These are phyloP conservation scores for Berghia stephanieae DNA, from an alignment of 1,140 invertebrate genomes.

Conservation along the genomic window DNA sequence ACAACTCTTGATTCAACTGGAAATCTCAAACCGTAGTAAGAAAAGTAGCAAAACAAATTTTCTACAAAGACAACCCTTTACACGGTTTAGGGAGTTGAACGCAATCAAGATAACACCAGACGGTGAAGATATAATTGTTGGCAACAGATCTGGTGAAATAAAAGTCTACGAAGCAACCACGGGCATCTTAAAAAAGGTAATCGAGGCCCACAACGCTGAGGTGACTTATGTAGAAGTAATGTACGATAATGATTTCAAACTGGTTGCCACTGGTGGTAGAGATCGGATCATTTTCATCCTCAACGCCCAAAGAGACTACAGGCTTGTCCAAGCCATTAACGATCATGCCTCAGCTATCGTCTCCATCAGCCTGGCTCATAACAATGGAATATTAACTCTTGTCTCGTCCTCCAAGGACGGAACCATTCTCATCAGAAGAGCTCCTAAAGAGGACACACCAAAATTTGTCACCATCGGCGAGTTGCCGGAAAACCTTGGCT, in stretches of 20 bases:
- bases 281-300: constrained; percentile 30
- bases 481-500: neutral
- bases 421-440: constrained; percentile 8
- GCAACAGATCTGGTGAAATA: constrained; percentile 23
- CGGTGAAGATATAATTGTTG: constrained; percentile 23
- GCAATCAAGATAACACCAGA: constrained; percentile 7
- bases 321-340: constrained; percentile 23
- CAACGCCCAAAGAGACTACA: constrained; percentile 21
- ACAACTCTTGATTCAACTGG: neutral
- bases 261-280: constrained; percentile 20
- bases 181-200: constrained; percentile 16
- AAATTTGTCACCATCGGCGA: constrained; percentile 23
- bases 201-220: constrained; percentile 24
- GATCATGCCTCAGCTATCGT: constrained; percentile 29
- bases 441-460: neutral
- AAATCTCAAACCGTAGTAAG: neutral
- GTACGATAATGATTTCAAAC: constrained; percentile 26
- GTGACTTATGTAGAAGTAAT: constrained; percentile 27
- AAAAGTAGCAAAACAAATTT: neutral
- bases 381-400: constrained; percentile 13
- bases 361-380: constrained; percentile 18
- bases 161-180: constrained; percentile 27
- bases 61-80: neutral
- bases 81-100: neutral
- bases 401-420: constrained; percentile 21